Evolutionary conservation across 2,888 invertebrate genomes (phyloP).

Genomic region (Hoplodrina blanda): DNA sequence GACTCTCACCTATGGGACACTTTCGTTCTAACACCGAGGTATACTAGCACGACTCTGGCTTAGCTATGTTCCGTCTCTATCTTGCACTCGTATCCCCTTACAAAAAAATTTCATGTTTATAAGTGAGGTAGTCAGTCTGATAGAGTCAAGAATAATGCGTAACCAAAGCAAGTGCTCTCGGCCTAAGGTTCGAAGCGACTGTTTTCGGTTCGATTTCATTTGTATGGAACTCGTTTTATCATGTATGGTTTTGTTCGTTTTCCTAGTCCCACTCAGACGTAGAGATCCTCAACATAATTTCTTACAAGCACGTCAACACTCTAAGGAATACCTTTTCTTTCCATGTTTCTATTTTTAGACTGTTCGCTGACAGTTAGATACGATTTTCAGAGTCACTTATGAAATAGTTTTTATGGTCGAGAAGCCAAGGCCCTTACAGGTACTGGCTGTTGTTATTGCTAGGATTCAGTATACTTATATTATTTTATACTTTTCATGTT

Average conservation of each 20-base stretch:
- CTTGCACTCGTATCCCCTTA: no score
- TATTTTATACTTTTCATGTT: no score
- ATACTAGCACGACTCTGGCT: no score
- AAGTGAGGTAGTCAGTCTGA: no score
- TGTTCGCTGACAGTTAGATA: not conserved
- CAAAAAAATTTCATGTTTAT: no score
- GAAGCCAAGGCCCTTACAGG: no score
- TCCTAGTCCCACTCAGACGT: not conserved
- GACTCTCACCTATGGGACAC: not conserved
- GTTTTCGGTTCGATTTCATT: constrained; percentile 2
- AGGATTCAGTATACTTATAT: no score
- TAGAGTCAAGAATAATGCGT: no score
- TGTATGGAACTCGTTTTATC: not conserved
- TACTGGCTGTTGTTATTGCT: no score
- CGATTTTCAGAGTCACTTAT: not conserved
- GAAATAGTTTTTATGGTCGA: constrained; percentile 1
- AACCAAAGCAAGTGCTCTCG: no score
- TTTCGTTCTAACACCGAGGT: not conserved
- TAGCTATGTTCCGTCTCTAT: no score
- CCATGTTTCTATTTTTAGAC: constrained; percentile 13
- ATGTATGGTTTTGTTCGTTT: not conserved
- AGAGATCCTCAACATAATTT: constrained; percentile 11
- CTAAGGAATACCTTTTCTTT: constrained; percentile 17
- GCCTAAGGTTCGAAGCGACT: no score
- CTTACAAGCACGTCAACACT: constrained; percentile 10